Percentiles rank a stretch among this genome's conserved stretches.
These are phyloP conservation scores for Passer domesticus DNA, from an alignment of 2,113 vertebrate species.

Conservation along the genomic window DNA sequence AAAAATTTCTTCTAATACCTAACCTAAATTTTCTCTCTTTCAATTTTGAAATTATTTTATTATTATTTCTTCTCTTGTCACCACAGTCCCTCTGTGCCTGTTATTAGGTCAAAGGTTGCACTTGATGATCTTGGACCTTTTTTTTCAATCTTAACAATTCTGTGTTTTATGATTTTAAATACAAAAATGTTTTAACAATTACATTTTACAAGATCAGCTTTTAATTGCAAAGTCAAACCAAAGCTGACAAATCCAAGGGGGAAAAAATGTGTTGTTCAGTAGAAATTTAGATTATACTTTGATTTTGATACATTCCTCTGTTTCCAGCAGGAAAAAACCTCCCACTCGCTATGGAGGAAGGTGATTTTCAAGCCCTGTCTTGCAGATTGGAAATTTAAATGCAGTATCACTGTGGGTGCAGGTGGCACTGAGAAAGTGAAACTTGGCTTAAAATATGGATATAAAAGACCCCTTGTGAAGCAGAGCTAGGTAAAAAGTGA, in stretches of 20 bases:
- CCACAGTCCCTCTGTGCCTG: not conserved
- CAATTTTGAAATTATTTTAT: not conserved
- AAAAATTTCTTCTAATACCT: not conserved
- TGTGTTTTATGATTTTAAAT: not conserved
- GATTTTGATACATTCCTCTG: not conserved
- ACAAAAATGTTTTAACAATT: not conserved
- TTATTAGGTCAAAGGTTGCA: not conserved
- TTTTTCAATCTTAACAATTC: not conserved
- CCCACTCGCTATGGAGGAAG: not conserved
- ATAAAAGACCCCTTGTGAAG: not conserved
- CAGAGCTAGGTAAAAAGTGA: not conserved
- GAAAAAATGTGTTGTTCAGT: accelerated
- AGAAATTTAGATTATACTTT: not conserved
- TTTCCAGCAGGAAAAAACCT: not conserved
- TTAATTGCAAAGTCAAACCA: not conserved
- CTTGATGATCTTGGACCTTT: not conserved
- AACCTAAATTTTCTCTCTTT: not conserved
- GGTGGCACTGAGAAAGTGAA: not conserved
- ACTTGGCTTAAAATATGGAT: not conserved
- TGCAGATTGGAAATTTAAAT: not conserved
- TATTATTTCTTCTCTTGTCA: not conserved
- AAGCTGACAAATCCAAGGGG: not conserved
- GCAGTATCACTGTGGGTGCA: not conserved
- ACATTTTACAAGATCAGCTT: not conserved
- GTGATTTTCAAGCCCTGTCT: not conserved